A percentile compares a stretch with the other conserved stretches of the same genome.
These are phyloP conservation scores for Mustela nigripes DNA, from an alignment of 2,113 vertebrate species.

Conservation along the genomic window DNA sequence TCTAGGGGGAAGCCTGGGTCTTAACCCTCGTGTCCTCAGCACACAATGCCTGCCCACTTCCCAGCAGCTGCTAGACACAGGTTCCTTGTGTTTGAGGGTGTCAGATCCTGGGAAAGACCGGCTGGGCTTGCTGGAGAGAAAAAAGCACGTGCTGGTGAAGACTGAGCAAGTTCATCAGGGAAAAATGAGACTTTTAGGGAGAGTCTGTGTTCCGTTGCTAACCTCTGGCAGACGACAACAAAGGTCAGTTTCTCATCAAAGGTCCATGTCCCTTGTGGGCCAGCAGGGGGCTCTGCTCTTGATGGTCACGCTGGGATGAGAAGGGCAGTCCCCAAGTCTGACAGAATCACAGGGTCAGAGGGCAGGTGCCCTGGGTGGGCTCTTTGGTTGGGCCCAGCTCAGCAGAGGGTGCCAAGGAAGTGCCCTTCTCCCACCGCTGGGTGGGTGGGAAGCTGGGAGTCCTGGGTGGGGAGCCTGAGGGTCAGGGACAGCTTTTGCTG, in stretches of 20 bases:
- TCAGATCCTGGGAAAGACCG: background rate
- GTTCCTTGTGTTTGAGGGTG: background rate
- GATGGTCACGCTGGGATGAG: background rate
- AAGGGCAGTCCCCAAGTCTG: too few relatives aligned
- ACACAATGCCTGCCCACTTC: background rate
- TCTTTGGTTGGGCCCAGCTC: background rate
- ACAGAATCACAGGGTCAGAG: background rate
- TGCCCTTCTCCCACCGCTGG: rapidly evolving
- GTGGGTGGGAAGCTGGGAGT: background rate
- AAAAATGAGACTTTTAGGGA: background rate
- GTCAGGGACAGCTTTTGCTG: background rate
- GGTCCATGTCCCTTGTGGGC: too few relatives aligned
- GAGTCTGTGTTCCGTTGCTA: background rate
- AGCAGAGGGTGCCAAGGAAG: background rate
- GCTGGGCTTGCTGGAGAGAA: background rate
- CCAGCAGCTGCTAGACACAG: background rate
- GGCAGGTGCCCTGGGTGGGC: background rate
- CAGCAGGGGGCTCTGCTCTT: background rate
- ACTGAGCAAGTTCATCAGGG: background rate
- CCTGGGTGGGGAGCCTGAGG: background rate
- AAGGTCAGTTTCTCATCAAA: background rate
- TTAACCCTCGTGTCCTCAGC: background rate
- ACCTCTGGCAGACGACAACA: background rate
- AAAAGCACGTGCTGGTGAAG: background rate
- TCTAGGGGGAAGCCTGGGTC: background rate